Percentiles rank a stretch among this genome's conserved stretches.
These are phyloP conservation scores for Volucella bombylans DNA, from an alignment of 2,888 invertebrate genomes.

Conservation along the genomic window DNA sequence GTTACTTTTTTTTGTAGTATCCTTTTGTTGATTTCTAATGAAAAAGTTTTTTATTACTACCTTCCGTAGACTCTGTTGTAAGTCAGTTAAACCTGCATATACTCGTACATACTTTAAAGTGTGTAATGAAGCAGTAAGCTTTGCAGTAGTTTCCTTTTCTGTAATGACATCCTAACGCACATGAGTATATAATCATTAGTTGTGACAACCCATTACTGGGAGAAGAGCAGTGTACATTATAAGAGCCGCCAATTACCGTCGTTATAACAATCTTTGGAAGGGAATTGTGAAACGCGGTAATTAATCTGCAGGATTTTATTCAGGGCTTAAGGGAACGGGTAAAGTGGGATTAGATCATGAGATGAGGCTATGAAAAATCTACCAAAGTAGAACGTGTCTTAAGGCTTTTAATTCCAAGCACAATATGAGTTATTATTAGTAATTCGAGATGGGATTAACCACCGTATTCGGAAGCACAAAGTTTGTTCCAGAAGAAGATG, in stretches of 20 bases:
- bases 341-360: too few species aligned
- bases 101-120: neutral
- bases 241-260: constrained; percentile 12
- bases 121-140: neutral
- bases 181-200: neutral
- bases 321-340: neutral
- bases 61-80: neutral
- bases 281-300: constrained; percentile 1
- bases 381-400: too few species aligned
- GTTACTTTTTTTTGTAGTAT: neutral
- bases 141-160: constrained; percentile 5
- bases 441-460: too few species aligned
- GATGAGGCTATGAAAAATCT: too few species aligned
- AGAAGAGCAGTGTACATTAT: neutral
- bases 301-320: constrained; percentile 6
- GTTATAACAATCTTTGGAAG: neutral
- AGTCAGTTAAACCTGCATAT: neutral
- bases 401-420: too few species aligned
- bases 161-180: neutral
- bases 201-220: neutral
- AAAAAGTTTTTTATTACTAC: neutral
- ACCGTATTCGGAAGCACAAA: too few species aligned
- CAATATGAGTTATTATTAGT: too few species aligned
- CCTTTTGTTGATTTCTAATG: constrained; percentile 7
- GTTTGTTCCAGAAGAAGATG: too few species aligned